phyloP scores from a whole-genome alignment of 2,113 vertebrate genomes.

The Vulpes ferrilata region DNA sequence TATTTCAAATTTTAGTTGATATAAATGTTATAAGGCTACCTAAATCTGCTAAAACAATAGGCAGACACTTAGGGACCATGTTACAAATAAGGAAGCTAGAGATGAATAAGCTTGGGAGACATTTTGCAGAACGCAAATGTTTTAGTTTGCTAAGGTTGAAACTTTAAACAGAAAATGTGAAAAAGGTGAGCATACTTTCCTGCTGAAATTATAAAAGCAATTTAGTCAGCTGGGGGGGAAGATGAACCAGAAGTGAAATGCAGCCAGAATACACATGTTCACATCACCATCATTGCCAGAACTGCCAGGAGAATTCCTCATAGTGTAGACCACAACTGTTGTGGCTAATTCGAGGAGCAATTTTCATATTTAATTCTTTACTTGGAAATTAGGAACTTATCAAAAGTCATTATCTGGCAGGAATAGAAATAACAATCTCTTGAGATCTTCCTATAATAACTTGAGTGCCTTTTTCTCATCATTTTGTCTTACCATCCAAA shows the following conservation, averaged over 20 bases:
- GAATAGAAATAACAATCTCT: conserved; percentile 23
- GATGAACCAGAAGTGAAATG: neutral
- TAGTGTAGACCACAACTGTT: neutral
- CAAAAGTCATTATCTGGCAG: conserved; percentile 23
- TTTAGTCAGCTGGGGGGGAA: neutral
- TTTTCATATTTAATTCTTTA: conserved; percentile 57
- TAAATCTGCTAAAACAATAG: conserved; percentile 21
- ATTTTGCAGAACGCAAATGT: neutral
- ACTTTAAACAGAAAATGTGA: conserved; percentile 40
- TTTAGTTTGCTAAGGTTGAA: conserved; percentile 9
- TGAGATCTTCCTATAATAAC: neutral
- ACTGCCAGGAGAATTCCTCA: neutral
- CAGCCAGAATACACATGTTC: neutral
- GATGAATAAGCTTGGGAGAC: neutral
- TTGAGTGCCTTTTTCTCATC: neutral
- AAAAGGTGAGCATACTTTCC: conserved; percentile 26
- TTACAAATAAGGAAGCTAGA: neutral
- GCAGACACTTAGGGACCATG: neutral
- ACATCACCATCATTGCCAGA: neutral
- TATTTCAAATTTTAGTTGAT: conserved; percentile 52
- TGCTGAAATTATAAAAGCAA: conserved; percentile 49
- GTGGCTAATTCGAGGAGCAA: neutral
- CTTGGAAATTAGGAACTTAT: conserved; percentile 56
- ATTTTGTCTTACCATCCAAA: neutral
- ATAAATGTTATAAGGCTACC: neutral